Percentiles rank a stretch among this genome's conserved stretches.
phyloP scores from a whole-genome alignment of 2,113 vertebrate genomes.

The Tetraodon nigroviridis region DNA sequence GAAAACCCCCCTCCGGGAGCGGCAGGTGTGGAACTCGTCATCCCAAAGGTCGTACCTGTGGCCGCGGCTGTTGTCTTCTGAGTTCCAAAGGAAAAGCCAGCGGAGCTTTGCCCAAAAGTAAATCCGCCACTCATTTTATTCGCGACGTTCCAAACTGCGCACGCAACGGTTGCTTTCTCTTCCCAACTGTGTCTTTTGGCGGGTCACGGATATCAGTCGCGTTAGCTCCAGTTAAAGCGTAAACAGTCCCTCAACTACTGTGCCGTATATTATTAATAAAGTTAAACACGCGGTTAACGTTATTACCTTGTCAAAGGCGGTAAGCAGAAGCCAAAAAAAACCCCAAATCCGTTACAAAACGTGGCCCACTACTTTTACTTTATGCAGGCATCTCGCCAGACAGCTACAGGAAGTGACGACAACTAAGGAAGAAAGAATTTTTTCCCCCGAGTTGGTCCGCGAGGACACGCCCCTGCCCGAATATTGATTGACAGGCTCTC shows the following conservation, averaged over 20 bases:
- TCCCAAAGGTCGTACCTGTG: constrained; percentile 62
- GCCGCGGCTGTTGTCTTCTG: constrained; percentile 57
- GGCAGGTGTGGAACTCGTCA: constrained; percentile 61
- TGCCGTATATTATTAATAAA: background rate
- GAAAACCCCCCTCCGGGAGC: constrained; percentile 67
- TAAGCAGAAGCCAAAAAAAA: constrained; percentile 1
- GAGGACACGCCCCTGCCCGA: background rate
- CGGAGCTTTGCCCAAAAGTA: constrained; percentile 72
- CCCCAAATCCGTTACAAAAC: constrained; percentile 46
- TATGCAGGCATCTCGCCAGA: constrained; percentile 27
- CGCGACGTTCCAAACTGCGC: background rate
- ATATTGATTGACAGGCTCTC: background rate
- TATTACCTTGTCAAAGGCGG: background rate
- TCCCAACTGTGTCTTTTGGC: constrained; percentile 51
- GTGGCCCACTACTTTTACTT: constrained; percentile 26
- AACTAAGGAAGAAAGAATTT: rapidly evolving
- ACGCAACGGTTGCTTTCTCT: constrained; percentile 54
- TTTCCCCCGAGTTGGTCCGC: background rate
- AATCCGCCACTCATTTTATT: constrained; percentile 79
- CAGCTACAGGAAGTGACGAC: background rate
- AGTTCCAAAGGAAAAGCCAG: constrained; percentile 76
- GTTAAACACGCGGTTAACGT: background rate
- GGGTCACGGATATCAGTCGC: constrained; percentile 21
- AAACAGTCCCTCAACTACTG: background rate
- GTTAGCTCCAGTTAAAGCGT: background rate